These are phyloP conservation scores for Rhingia campestris DNA, from an alignment of 2,888 invertebrate species.

Conservation along the genomic window DNA sequence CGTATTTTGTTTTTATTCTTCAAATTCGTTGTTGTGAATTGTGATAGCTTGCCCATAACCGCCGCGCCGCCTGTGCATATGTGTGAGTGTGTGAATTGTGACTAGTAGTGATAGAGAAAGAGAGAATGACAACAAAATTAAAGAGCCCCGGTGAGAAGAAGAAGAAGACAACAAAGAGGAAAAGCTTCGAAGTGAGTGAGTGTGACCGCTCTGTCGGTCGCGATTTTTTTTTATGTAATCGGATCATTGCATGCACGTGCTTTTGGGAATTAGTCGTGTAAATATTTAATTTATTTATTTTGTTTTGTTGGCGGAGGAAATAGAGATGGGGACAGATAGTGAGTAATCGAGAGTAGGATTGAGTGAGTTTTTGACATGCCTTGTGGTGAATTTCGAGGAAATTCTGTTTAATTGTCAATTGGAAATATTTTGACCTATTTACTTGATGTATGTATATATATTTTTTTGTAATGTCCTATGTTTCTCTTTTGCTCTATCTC, in stretches of 20 bases:
- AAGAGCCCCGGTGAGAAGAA: constrained; percentile 23
- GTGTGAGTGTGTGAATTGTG: constrained; percentile 25
- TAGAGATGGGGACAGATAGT: neutral
- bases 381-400: neutral
- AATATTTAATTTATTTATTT: constrained; percentile 29
- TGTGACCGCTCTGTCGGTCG: constrained; percentile 18
- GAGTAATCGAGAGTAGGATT: neutral
- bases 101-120: constrained; percentile 24
- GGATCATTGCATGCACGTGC: constrained; percentile 68
- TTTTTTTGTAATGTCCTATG: constrained; percentile 22
- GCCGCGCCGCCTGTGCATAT: neutral
- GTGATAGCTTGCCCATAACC: neutral
- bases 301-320: neutral
- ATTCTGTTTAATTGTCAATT: constrained; percentile 7
- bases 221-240: constrained; percentile 56
- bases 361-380: constrained; percentile 1
- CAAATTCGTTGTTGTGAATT: constrained; percentile 49
- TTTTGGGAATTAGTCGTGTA: constrained; percentile 45
- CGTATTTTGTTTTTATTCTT: constrained; percentile 70
- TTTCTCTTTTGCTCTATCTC: constrained; percentile 17
- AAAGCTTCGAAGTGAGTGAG: constrained; percentile 65
- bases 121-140: constrained; percentile 67
- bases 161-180: constrained; percentile 58
- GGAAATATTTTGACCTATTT: constrained; percentile 63
- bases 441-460: constrained; percentile 26